A percentile compares a stretch with the other conserved stretches of the same genome.
phyloP scores from a whole-genome alignment of 2,797 vertebrate genomes.

The Macroramphosus scolopax region DNA sequence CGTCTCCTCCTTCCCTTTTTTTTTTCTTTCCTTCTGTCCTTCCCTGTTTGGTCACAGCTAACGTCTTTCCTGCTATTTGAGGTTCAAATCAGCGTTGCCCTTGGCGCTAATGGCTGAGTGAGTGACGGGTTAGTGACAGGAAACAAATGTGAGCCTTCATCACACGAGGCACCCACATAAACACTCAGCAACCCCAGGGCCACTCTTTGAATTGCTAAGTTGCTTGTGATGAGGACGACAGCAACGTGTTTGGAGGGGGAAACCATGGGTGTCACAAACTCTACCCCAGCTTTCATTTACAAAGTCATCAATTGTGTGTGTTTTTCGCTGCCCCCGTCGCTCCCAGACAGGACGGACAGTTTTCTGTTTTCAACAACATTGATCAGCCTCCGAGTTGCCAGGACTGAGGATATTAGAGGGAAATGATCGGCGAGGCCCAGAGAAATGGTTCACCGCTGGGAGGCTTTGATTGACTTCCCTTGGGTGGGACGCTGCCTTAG shows the following conservation, averaged over 20 bases:
- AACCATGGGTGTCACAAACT: constrained; percentile 43
- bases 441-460: constrained; percentile 64
- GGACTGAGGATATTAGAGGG: constrained; percentile 61
- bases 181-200: constrained; percentile 62
- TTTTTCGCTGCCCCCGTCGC: constrained; percentile 50
- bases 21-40: constrained; percentile 11
- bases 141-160: constrained; percentile 81
- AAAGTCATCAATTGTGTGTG: constrained; percentile 70
- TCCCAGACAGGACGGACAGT: constrained; percentile 56
- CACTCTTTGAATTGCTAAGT: constrained; percentile 77
- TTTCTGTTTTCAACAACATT: constrained; percentile 71
- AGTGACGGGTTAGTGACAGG: constrained; percentile 77
- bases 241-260: constrained; percentile 40
- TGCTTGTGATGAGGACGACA: constrained; percentile 52
- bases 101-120: constrained; percentile 58
- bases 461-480: constrained; percentile 74
- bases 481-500: constrained; percentile 38
- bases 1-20: constrained; percentile 14
- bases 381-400: constrained; percentile 67
- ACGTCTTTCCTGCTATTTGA: constrained; percentile 47
- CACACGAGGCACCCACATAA: constrained; percentile 71
- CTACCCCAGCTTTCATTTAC: constrained; percentile 51
- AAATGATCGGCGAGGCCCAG: constrained; percentile 69
- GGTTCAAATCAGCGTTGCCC: constrained; percentile 53
- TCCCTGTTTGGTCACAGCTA: constrained; percentile 32